Conservation (phyloP, 2,797 vertebrate genomes). For the Salarias fasciatus region DNA sequence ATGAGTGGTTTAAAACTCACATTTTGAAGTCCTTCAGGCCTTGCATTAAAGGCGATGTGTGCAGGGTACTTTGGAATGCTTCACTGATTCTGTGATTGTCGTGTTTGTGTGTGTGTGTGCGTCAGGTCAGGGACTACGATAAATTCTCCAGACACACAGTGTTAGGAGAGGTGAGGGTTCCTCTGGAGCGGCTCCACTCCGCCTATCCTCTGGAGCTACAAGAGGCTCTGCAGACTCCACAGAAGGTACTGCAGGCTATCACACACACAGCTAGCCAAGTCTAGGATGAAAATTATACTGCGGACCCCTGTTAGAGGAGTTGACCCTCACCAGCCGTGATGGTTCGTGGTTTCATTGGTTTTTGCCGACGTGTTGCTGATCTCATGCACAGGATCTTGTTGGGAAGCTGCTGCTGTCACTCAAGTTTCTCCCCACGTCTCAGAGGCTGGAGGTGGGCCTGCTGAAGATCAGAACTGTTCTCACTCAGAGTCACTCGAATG, state of each 20-base stretch:
- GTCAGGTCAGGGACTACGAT: conserved; percentile 83
- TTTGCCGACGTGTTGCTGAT: background rate
- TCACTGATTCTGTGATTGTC: background rate
- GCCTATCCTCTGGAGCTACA: conserved; percentile 77
- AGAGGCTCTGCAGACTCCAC: conserved; percentile 75
- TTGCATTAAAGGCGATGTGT: too few relatives aligned
- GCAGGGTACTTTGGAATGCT: too few relatives aligned
- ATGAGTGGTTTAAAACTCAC: background rate
- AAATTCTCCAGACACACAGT: conserved; percentile 81
- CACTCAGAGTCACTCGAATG: conserved; percentile 25
- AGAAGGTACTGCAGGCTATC: conserved; percentile 63
- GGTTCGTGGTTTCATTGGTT: too few relatives aligned
- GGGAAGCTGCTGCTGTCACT: conserved; percentile 83
- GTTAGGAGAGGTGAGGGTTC: conserved; percentile 80
- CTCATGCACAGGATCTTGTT: conserved; percentile 75
- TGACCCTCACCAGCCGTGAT: too few relatives aligned
- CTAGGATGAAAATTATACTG: background rate
- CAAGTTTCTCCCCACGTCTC: conserved; percentile 83
- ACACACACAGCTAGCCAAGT: background rate
- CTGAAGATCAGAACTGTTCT: conserved; percentile 77
- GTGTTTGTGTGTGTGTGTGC: conserved; percentile 29
- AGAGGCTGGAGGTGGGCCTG: conserved; percentile 82
- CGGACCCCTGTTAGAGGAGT: too few relatives aligned
- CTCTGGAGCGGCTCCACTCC: conserved; percentile 69
- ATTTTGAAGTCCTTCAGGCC: background rate